Percentiles rank a stretch among this genome's conserved stretches.
phyloP scores from a whole-genome alignment of 2,797 vertebrate species.

The Orientallactaga sibirica region DNA sequence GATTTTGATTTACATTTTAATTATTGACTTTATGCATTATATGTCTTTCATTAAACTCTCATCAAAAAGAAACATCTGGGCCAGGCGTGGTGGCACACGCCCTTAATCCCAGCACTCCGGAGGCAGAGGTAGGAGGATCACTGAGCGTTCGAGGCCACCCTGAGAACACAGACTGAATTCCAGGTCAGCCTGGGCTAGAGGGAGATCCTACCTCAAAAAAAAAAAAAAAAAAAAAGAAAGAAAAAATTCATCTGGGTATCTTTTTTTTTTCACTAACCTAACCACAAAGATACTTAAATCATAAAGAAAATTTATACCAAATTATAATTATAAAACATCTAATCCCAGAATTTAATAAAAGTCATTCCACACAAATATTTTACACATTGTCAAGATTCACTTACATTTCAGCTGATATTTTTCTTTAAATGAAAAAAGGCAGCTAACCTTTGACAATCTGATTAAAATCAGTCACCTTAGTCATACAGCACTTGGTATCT shows the following conservation, averaged over 20 bases:
- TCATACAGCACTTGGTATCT: not conserved
- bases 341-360: conserved; percentile 34
- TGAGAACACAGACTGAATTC: too few relatives aligned
- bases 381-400: not conserved
- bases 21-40: conserved; percentile 15
- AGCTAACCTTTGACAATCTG: conserved; percentile 46
- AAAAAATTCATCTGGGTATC: not conserved
- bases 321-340: conserved; percentile 26
- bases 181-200: too few relatives aligned
- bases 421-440: conserved; percentile 37
- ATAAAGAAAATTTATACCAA: not conserved
- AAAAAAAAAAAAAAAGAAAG: not conserved
- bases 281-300: not conserved
- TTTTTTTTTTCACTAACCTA: not conserved
- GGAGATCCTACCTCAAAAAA: too few relatives aligned
- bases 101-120: too few relatives aligned
- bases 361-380: not conserved
- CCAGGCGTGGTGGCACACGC: not conserved
- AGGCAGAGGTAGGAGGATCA: too few relatives aligned
- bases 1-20: not conserved
- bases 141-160: too few relatives aligned
- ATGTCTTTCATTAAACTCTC: not conserved
- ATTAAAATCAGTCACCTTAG: conserved; percentile 30
- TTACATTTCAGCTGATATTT: not conserved
- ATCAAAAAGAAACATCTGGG: not conserved